Percentiles rank a stretch among this genome's conserved stretches.
Conservation (phyloP, 2,113 vertebrate species). For the Halichoerus grypus region DNA sequence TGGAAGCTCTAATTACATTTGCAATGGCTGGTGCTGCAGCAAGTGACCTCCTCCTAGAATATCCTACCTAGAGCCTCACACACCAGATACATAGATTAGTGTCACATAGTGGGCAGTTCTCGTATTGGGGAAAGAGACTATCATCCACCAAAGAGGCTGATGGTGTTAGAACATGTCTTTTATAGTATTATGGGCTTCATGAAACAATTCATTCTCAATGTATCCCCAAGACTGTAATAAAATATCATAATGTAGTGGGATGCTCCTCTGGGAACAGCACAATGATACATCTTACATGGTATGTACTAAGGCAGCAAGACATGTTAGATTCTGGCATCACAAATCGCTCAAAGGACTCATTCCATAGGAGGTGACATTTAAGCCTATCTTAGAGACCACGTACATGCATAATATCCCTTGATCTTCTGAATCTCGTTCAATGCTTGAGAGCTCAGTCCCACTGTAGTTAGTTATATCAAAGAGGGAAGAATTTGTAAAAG, state of each 20-base stretch:
- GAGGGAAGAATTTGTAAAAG: conserved; percentile 8
- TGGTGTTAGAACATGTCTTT: neutral
- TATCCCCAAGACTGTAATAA: neutral
- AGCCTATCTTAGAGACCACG: neutral
- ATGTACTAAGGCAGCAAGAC: neutral
- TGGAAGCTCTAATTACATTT: neutral
- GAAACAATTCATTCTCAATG: neutral
- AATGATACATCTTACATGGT: neutral
- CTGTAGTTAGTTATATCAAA: neutral
- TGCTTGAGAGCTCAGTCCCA: neutral
- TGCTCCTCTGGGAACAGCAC: neutral
- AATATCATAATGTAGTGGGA: neutral
- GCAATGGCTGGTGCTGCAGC: neutral
- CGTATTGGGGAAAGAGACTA: neutral
- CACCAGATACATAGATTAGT: neutral
- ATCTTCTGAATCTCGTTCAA: neutral
- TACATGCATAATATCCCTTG: neutral
- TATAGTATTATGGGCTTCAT: neutral
- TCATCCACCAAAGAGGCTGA: neutral
- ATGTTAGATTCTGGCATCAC: neutral
- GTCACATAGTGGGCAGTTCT: neutral
- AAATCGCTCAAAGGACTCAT: neutral
- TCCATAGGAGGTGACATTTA: neutral
- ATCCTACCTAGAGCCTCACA: neutral
- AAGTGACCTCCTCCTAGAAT: neutral